Evolutionary conservation across 2,888 invertebrate genomes (phyloP).

Genomic region (Melitaea athalia): DNA sequence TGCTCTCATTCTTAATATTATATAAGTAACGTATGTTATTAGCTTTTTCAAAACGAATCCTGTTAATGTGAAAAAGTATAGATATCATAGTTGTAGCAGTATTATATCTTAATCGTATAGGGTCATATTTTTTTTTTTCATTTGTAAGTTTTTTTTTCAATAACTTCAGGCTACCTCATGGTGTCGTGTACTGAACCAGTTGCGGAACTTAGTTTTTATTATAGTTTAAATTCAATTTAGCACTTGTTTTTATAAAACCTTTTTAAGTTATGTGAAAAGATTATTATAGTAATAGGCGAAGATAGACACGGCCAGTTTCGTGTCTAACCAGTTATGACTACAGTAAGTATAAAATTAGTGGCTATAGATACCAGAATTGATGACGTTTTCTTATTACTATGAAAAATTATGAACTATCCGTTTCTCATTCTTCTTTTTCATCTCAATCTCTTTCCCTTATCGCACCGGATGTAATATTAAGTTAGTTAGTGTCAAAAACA

Average conservation of each 20-base stretch:
- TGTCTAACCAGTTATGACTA: background rate
- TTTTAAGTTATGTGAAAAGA: background rate
- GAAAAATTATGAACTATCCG: no score
- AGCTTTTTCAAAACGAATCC: conserved; percentile 20
- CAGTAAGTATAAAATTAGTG: background rate
- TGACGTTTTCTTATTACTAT: background rate
- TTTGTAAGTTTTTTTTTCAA: conserved; percentile 46
- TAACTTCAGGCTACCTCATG: conserved; percentile 71
- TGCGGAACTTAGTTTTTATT: background rate
- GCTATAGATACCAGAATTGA: conserved; percentile 3
- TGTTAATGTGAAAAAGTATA: conserved; percentile 41
- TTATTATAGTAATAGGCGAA: background rate
- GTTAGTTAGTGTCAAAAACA: no score
- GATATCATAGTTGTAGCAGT: conserved; percentile 71
- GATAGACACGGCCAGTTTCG: background rate
- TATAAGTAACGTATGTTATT: conserved; percentile 21
- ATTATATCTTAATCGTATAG: conserved; percentile 64
- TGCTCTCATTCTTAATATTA: conserved; percentile 27
- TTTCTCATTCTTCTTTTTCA: no score
- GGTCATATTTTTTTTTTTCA: conserved; percentile 50
- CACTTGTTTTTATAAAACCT: background rate
- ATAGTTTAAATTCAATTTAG: conserved; percentile 2
- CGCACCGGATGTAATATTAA: no score
- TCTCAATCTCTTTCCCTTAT: no score
- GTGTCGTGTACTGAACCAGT: conserved; percentile 54